Percentiles rank a stretch among this genome's conserved stretches.
These are phyloP conservation scores for Callaeas wilsoni DNA, from an alignment of 2,113 vertebrate species.

Conservation along the genomic window DNA sequence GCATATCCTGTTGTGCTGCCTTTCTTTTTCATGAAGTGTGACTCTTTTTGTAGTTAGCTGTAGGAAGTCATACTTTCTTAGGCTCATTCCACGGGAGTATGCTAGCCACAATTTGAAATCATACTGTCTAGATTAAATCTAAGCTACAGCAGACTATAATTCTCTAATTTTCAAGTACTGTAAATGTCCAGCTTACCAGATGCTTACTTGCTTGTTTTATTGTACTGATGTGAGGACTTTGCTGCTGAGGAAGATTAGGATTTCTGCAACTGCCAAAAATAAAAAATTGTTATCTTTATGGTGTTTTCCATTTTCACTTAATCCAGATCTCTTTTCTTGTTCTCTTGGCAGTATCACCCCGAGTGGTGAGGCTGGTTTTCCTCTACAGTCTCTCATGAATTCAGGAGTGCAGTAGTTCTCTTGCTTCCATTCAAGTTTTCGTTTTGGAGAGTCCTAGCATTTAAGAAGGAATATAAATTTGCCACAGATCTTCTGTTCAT, in stretches of 20 bases:
- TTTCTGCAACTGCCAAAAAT: neutral
- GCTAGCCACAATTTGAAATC: neutral
- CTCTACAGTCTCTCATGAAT: neutral
- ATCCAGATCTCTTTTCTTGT: neutral
- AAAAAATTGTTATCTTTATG: neutral
- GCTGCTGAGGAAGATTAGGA: neutral
- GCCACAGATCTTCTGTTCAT: neutral
- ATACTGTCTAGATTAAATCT: neutral
- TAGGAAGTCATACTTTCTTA: neutral
- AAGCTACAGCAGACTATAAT: neutral
- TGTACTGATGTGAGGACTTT: neutral
- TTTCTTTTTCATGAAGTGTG: slow-evolving; percentile 39
- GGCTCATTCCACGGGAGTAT: neutral
- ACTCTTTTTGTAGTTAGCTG: neutral
- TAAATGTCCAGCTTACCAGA: neutral
- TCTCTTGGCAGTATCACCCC: neutral
- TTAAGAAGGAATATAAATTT: neutral
- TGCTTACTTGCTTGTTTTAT: neutral
- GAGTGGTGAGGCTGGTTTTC: neutral
- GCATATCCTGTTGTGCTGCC: neutral
- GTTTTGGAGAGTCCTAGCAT: neutral
- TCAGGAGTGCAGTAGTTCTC: neutral
- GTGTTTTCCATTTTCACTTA: neutral
- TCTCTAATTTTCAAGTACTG: neutral
- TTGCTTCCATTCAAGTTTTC: neutral